Evolutionary conservation across 2,888 invertebrate species (phyloP).

Genomic region (Allolobophora icterica): DNA sequence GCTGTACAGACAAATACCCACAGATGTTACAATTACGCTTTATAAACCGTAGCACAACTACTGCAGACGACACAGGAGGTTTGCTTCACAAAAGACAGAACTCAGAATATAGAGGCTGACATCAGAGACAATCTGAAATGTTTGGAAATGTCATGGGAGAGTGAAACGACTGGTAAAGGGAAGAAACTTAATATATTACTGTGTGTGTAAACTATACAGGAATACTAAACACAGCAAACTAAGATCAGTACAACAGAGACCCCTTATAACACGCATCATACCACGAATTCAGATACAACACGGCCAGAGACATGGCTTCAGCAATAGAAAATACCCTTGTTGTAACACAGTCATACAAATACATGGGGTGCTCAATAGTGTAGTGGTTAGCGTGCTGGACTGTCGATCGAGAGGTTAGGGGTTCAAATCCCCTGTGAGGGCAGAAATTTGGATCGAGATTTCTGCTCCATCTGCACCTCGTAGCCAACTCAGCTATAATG

Average conservation of each 20-base stretch:
- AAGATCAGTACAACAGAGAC: neutral
- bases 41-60: neutral
- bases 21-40: neutral
- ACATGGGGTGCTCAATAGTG: too few relatives aligned
- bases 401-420: too few relatives aligned
- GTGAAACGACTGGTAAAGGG: neutral
- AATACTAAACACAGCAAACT: neutral
- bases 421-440: too few relatives aligned
- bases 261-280: neutral
- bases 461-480: too few relatives aligned
- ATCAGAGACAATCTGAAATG: neutral
- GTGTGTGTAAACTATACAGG: neutral
- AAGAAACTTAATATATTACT: neutral
- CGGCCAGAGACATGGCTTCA: neutral
- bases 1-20: neutral
- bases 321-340: neutral
- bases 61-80: neutral
- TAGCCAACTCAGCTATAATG: too few relatives aligned
- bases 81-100: conserved; percentile 5
- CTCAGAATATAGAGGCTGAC: neutral
- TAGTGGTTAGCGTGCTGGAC: too few relatives aligned
- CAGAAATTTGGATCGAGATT: too few relatives aligned
- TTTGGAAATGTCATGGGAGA: neutral
- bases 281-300: neutral
- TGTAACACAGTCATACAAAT: neutral